Conservation (phyloP, 2,888 invertebrate genomes). For the Elysia crispata region DNA sequence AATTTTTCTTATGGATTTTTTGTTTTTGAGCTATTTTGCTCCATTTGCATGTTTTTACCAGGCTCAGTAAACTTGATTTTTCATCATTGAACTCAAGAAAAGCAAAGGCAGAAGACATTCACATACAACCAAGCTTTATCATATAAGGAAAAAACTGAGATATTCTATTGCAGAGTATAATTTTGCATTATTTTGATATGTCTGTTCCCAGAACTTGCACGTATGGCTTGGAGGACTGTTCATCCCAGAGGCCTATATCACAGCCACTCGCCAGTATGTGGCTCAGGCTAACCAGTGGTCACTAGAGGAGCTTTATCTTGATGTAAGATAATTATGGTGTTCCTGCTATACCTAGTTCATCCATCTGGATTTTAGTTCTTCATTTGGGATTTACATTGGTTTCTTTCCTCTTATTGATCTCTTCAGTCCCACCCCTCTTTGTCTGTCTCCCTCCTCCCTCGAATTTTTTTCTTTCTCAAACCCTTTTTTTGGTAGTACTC, state of each 20-base stretch:
- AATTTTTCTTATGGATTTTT: no score
- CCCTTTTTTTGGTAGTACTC: background rate
- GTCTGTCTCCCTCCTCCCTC: background rate
- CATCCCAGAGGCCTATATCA: slow-evolving; percentile 99
- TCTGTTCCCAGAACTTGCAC: slow-evolving; percentile 85
- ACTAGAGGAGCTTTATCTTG: slow-evolving; percentile 93
- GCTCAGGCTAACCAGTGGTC: slow-evolving; percentile 89
- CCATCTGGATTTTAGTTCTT: no score
- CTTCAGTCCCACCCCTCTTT: background rate
- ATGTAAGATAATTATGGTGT: slow-evolving; percentile 80
- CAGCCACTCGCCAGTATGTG: slow-evolving; percentile 98
- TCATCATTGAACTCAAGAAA: no score
- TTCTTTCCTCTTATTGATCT: background rate
- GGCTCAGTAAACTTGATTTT: no score
- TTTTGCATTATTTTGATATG: background rate
- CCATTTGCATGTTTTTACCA: no score
- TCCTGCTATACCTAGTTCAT: background rate
- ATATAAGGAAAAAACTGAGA: no score
- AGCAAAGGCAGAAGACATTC: no score
- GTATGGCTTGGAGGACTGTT: slow-evolving; percentile 98
- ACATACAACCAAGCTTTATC: no score
- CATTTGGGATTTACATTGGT: background rate
- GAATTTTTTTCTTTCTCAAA: background rate
- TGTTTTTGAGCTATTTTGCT: no score
- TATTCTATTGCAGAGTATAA: no score